A percentile compares a stretch with the other conserved stretches of the same genome.
phyloP scores from a whole-genome alignment of 2,888 invertebrate genomes.

The Callyntrura guangdongensis region DNA sequence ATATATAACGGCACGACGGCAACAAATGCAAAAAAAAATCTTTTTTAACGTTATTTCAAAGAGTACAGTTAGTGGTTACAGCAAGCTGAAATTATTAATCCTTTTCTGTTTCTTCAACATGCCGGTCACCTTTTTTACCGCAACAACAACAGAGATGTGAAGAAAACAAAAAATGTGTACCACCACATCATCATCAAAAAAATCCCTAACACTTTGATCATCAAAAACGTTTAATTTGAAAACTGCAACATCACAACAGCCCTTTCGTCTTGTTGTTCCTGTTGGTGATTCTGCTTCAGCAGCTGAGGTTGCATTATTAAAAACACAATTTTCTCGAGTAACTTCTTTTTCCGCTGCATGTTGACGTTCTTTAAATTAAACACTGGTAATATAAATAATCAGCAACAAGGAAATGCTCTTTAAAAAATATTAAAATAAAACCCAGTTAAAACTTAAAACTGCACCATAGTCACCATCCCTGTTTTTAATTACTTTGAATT shows the following conservation, averaged over 20 bases:
- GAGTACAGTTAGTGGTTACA: conserved; percentile 65
- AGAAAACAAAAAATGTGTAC: too few species aligned
- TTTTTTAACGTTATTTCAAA: conserved; percentile 72
- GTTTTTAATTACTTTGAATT: background rate
- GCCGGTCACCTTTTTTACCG: conserved; percentile 48
- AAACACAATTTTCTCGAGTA: conserved; percentile 1
- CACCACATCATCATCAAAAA: background rate
- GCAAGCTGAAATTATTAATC: conserved; percentile 27
- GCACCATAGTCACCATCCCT: background rate
- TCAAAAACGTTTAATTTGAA: background rate
- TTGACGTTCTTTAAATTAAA: background rate
- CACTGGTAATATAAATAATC: too few species aligned
- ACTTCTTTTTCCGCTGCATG: conserved; percentile 61
- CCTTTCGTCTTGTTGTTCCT: background rate
- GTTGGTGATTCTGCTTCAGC: background rate
- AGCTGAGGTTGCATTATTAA: background rate
- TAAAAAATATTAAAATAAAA: too few species aligned
- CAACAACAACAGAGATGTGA: too few species aligned
- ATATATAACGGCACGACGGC: conserved; percentile 33
- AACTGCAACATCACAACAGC: background rate
- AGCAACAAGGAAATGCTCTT: too few species aligned
- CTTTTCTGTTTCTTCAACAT: conserved; percentile 61
- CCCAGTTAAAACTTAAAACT: conserved; percentile 7
- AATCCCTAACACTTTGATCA: background rate
- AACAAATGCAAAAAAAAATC: conserved; percentile 24